Evolutionary conservation across 1,140 invertebrate genomes (phyloP), one percentile per base, ranked within the genome.

Genomic region (Heliconius congener): DNA sequence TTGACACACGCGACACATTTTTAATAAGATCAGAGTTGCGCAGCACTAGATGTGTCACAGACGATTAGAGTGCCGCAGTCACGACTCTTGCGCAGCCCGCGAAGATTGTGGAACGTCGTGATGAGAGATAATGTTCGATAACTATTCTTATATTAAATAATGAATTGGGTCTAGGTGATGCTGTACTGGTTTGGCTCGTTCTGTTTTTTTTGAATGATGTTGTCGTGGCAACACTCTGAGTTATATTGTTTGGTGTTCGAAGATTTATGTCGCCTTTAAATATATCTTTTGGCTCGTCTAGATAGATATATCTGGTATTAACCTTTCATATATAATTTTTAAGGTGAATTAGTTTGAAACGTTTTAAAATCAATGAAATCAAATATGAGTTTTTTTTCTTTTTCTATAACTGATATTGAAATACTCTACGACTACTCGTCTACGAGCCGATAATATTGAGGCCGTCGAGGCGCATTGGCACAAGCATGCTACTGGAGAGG

Each of bases 21-120:
- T 89, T 85, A 86, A 83, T 82, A 84, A 79, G 81, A 78, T 83
- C 81, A 72, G n/a, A 39, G 77, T 82, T 83, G 84, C 82, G 81
- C 71, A 81, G 74, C 76, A 42, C 60, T 23, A 77, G 85, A 85
- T 84, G 81, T 85, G 85, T 84, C 80, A 80, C 77, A 57, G 72
- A 76, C 76, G 84, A 84, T 87, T 85, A 85, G 74, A 81, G 79
- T 80, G 83, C 81, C 34, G 71, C 39, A 83, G 83, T 88, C 88
- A 88, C 88, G 88, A 88, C 77, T 79, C 39, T 89, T 88, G 83
- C 81, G 79, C 84, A 86, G 88, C 60, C 71, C 39, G 75, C 30
- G 72, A 80, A 82, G 80, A 82, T 83, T 80, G 80, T 82, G 50
- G 79, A 73, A 72, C 79, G 80, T 80, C 82, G 82, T 82, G 80